phyloP scores from a whole-genome alignment of 2,888 invertebrate species.

The Agapostemon virescens region DNA sequence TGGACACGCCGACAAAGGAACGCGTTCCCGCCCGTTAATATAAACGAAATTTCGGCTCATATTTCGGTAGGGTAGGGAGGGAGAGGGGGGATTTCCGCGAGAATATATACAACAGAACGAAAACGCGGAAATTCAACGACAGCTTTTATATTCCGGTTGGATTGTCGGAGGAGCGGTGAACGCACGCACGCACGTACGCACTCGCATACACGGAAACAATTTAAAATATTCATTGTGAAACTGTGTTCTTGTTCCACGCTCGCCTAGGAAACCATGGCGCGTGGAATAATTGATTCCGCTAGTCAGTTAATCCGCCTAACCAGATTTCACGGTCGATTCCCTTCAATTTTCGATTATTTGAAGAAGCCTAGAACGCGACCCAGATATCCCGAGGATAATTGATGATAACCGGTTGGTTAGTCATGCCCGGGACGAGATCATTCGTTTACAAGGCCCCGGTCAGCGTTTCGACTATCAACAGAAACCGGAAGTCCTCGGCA shows the following conservation, averaged over 20 bases:
- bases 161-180: neutral
- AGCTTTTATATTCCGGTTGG: neutral
- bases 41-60: slow-evolving; percentile 4
- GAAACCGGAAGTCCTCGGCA: slow-evolving; percentile 9
- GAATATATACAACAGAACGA: neutral
- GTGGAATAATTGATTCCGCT: neutral
- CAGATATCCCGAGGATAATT: slow-evolving; percentile 8
- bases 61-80: neutral
- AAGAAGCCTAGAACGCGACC: slow-evolving; percentile 3
- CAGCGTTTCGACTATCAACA: neutral
- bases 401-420: slow-evolving; percentile 6
- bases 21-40: neutral
- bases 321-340: neutral
- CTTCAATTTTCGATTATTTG: slow-evolving; percentile 9
- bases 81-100: neutral
- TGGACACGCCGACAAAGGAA: neutral
- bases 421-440: neutral
- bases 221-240: neutral
- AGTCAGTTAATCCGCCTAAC: neutral
- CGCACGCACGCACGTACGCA: too few species aligned
- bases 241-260: neutral
- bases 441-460: neutral
- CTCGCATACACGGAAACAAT: too few species aligned
- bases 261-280: neutral
- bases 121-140: neutral